A percentile compares a stretch with the other conserved stretches of the same genome.
These are phyloP conservation scores for Plecotus auritus DNA, from an alignment of 2,113 vertebrate genomes.

Conservation along the genomic window DNA sequence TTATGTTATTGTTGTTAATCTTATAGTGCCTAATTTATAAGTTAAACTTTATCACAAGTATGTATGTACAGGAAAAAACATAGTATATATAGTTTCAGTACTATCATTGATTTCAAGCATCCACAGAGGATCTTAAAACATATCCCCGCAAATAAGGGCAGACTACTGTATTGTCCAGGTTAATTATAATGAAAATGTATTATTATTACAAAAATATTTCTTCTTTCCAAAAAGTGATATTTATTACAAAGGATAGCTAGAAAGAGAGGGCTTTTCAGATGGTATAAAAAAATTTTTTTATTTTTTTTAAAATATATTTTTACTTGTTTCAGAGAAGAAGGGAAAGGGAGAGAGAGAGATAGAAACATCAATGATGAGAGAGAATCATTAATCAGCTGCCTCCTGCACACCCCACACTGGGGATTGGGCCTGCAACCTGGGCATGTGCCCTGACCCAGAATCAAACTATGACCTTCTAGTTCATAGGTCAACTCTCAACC, in stretches of 20 bases:
- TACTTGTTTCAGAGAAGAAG: too few species aligned
- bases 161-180: background rate
- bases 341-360: too few species aligned
- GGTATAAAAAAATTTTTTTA: too few species aligned
- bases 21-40: background rate
- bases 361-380: too few species aligned
- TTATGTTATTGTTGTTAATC: background rate
- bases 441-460: too few species aligned
- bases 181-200: slow-evolving; percentile 34
- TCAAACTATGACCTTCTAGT: too few species aligned
- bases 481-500: too few species aligned
- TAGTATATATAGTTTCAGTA: background rate
- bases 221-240: background rate
- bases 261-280: background rate
- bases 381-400: too few species aligned
- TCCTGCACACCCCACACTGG: too few species aligned
- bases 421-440: too few species aligned
- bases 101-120: background rate
- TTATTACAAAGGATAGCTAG: background rate
- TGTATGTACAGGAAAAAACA: background rate
- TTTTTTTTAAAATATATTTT: too few species aligned
- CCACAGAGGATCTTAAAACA: background rate
- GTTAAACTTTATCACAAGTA: background rate
- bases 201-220: background rate
- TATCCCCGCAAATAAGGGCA: background rate